A percentile compares a stretch with the other conserved stretches of the same genome.
Evolutionary conservation across 2,888 invertebrate genomes (phyloP).

Genomic region (Cheilosia soror): DNA sequence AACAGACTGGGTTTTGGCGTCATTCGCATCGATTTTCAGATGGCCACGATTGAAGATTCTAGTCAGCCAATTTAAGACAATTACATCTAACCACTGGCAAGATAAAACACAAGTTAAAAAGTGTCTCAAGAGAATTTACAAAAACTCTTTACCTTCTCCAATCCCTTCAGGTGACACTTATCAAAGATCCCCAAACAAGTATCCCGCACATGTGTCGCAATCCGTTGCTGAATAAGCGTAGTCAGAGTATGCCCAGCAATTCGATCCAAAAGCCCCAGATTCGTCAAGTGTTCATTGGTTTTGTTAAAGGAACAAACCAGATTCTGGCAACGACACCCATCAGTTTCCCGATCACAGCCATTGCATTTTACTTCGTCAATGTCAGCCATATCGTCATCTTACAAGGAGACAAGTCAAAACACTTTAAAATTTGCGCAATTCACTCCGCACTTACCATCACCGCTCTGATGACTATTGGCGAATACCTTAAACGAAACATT

Average conservation of each 20-base stretch:
- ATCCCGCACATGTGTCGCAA: slow-evolving; percentile 92
- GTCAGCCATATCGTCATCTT: slow-evolving; percentile 84
- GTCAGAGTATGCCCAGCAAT: slow-evolving; percentile 94
- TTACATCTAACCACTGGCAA: slow-evolving; percentile 92
- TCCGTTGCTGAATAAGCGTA: slow-evolving; percentile 91
- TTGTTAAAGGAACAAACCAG: slow-evolving; percentile 88
- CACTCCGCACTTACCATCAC: slow-evolving; percentile 77
- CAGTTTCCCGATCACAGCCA: slow-evolving; percentile 88
- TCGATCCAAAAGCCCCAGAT: slow-evolving; percentile 91
- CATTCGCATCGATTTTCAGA: slow-evolving; percentile 85
- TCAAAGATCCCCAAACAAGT: slow-evolving; percentile 95
- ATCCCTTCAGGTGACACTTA: slow-evolving; percentile 89
- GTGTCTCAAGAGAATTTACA: background rate
- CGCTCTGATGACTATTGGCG: slow-evolving; percentile 82
- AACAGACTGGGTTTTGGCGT: slow-evolving; percentile 85
- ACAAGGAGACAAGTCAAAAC: background rate
- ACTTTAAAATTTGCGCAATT: background rate
- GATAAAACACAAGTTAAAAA: background rate
- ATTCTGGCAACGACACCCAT: slow-evolving; percentile 86
- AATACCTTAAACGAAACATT: slow-evolving; percentile 91
- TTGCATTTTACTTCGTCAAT: slow-evolving; percentile 87
- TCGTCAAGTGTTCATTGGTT: slow-evolving; percentile 90
- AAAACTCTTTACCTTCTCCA: slow-evolving; percentile 87
- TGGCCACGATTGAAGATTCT: slow-evolving; percentile 90
- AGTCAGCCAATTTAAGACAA: slow-evolving; percentile 94